Evolutionary conservation across 2,113 vertebrate species (phyloP), one percentile per base, ranked within the genome.

Genomic region (Silurus meridionalis): DNA sequence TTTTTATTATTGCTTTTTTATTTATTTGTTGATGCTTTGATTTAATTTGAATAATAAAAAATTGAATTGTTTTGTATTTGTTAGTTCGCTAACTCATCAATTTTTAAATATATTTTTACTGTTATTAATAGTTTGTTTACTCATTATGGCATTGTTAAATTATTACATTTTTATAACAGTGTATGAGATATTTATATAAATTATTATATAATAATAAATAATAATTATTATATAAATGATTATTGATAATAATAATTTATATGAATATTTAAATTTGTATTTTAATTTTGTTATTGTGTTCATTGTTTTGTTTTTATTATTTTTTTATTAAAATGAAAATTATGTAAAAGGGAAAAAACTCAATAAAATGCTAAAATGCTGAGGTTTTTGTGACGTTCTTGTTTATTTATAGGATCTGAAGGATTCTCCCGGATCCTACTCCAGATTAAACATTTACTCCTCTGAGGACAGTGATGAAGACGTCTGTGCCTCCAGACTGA

Each of bases 401-500:
- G 15, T 86, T 74, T 55, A 19, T 57, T 9, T 58, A 6, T 48
- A 87, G 86, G 81, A 83, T 78, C 19, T 14, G 10, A 75, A 52
- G 75, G 58, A 23, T 9, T 5, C 60, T 63, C 52, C 37, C 0
- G 21, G 21, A 21, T 9, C 81, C 5, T 87, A 67, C 50, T 83
- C 86, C 64, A 74, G 71, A 66, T 8, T 83, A 9, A 83, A 83
- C 37, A 83, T 87, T 83, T 87, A 87, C 17, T 87, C 86, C 21
- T 87, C 86, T 8, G 86, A 83, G 21, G 86, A 87, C 86, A 78
- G 86, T 21, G 86, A 87, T 77, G 85, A 87, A 9, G 85, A 82
- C 57, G 67, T 83, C 5, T 87, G 86, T 23, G 58, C 80, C 14
- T 83, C 71, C 46, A 66, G 86, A 58, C 60, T 78, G 61, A 87